These are phyloP conservation scores for Tarsius wallacei DNA, from an alignment of 2,797 vertebrate genomes.

Conservation along the genomic window DNA sequence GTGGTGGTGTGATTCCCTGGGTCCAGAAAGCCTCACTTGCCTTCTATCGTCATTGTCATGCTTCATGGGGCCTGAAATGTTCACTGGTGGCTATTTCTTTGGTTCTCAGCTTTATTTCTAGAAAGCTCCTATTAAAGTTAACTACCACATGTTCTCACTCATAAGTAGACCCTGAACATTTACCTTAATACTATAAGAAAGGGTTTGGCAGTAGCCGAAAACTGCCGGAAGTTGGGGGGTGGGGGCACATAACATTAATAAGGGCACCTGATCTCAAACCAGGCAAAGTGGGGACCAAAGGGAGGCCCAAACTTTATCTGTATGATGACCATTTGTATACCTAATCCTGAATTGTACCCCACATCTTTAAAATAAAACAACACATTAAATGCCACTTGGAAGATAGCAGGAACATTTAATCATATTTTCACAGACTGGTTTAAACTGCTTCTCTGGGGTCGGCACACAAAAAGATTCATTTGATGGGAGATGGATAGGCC, in stretches of 20 bases:
- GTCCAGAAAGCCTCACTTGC: not conserved
- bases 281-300: too few species aligned
- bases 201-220: too few species aligned
- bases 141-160: not conserved
- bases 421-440: not conserved
- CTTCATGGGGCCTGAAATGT: not conserved
- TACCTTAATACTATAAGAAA: too few species aligned
- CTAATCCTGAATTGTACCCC: too few species aligned
- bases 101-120: slow-evolving; percentile 49
- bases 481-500: not conserved
- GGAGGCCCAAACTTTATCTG: too few species aligned
- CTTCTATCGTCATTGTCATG: not conserved
- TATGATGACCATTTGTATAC: too few species aligned
- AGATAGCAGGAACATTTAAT: slow-evolving; percentile 38
- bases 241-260: too few species aligned
- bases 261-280: too few species aligned
- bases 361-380: too few species aligned
- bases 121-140: slow-evolving; percentile 32
- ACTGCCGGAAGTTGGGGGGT: too few species aligned
- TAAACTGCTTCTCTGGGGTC: not conserved
- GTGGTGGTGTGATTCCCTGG: not conserved
- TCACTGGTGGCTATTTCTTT: not conserved
- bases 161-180: too few species aligned
- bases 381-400: slow-evolving; percentile 6
- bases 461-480: not conserved